Evolutionary conservation across 2,113 vertebrate genomes (phyloP).

Genomic region (Notothenia coriiceps): DNA sequence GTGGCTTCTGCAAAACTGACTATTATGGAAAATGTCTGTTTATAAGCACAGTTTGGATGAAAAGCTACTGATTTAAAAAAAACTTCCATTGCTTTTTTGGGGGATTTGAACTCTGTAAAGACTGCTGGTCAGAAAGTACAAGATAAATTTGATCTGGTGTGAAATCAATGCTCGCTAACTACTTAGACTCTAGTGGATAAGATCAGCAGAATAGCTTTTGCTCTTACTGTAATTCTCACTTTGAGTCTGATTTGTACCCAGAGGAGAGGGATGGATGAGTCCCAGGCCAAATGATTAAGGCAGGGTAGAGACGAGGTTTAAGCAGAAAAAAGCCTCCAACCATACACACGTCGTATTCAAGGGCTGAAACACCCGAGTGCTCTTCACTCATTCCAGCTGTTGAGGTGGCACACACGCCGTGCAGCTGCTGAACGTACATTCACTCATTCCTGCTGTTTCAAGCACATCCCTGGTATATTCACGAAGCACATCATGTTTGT

Average conservation of each 20-base stretch:
- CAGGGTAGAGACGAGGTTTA: constrained; percentile 56
- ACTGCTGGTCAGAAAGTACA: constrained; percentile 29
- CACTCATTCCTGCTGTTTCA: constrained; percentile 56
- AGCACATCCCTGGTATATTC: constrained; percentile 41
- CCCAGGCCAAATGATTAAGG: constrained; percentile 74
- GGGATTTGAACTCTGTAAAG: constrained; percentile 24
- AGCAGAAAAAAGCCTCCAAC: constrained; percentile 47
- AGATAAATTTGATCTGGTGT: constrained; percentile 61
- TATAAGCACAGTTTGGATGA: constrained; percentile 6
- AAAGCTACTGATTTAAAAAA: constrained; percentile 31
- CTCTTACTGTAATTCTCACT: constrained; percentile 72
- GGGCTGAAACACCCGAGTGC: constrained; percentile 77
- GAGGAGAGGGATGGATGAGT: constrained; percentile 71
- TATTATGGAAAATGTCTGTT: constrained; percentile 30
- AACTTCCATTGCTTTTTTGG: neutral
- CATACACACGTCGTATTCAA: constrained; percentile 63
- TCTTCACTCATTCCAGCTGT: constrained; percentile 77
- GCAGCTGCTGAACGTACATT: constrained; percentile 57
- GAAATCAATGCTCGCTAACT: constrained; percentile 73
- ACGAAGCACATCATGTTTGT: constrained; percentile 26
- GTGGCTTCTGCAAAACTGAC: constrained; percentile 32
- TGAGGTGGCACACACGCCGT: constrained; percentile 55
- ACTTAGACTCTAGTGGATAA: constrained; percentile 54
- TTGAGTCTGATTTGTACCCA: constrained; percentile 73
- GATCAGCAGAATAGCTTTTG: constrained; percentile 70